Base-by-base conservation (phyloP, 2,113 vertebrate genomes). In the Leucoraja erinaceus region DNA sequence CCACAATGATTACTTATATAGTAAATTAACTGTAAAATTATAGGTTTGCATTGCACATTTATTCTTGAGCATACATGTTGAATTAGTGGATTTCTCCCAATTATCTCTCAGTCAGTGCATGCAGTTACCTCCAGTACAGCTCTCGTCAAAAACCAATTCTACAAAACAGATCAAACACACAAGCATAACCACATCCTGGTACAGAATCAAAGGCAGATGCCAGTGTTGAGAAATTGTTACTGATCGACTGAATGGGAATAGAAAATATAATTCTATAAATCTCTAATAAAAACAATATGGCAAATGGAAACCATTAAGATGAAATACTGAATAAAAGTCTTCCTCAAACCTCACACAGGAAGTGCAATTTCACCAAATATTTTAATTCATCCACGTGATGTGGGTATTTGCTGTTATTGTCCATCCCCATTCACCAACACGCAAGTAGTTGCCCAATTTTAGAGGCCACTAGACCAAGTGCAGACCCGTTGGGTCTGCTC, bases 191-290 rank as follows among this genome's bases (percentile, higher is more conserved):
- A 47, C 63, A 70, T 91, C 38, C 90, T 47, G 90, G 33, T 63
- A 91, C 66, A 10, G 18, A 91, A 91, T 91, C 68, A 91, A 91
- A 91, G 33, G 33, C 90, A 74, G 90, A 72, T 91, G 90, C 68
- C 68, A 38, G 7, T 91, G 72, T 74, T 38, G 28, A 88, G 38
- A 91, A 74, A 70, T 72, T 91, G 68, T 54, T 72, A 74, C 72
- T 18, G 86, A 70, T 16, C 31, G 18, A 90, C 63, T 90, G 63
- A 66, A 70, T 0, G 18, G 63, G 90, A 72, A 91, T 33, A 91
- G 90, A 74, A 66, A 91, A 70, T 72, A 91, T 38, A 91, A 72
- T 91, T 72, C 22, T 11, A 8, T 47, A 74, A 74, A 74, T 72
- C 22, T 72, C 33, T 25, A 74, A 12, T 4, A 59, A 91, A 70